Conservation (phyloP, 2,113 vertebrate species). For the Scartelaos histophorus region DNA sequence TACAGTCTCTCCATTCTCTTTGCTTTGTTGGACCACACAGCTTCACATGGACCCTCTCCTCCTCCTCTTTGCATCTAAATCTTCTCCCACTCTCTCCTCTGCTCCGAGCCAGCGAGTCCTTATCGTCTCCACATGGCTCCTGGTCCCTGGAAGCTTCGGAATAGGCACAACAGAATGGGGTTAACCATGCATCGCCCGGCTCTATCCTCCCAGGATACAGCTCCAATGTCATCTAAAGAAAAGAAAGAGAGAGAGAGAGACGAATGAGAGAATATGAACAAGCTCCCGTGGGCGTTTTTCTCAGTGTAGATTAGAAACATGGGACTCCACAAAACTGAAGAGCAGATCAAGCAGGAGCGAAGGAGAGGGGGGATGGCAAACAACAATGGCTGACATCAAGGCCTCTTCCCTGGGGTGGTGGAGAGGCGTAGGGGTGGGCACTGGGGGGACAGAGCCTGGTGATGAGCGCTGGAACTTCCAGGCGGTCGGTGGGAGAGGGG, state of each 20-base stretch:
- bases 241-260: constrained; percentile 66
- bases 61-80: constrained; percentile 26
- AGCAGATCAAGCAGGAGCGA: constrained; percentile 38
- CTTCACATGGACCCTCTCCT: constrained; percentile 31
- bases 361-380: constrained; percentile 42
- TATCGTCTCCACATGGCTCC: constrained; percentile 48
- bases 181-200: constrained; percentile 72
- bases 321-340: constrained; percentile 43
- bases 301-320: constrained; percentile 66
- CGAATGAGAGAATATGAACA: constrained; percentile 71
- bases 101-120: constrained; percentile 48
- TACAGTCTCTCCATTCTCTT: too few species aligned
- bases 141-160: constrained; percentile 65
- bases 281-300: constrained; percentile 61
- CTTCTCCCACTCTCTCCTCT: constrained; percentile 32
- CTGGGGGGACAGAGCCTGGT: constrained; percentile 4
- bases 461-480: constrained; percentile 49
- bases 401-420: constrained; percentile 45
- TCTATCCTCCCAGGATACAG: constrained; percentile 64
- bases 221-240: constrained; percentile 65
- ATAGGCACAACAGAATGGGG: constrained; percentile 74
- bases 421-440: too few species aligned
- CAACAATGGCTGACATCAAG: constrained; percentile 55
- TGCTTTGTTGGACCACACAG: too few species aligned
- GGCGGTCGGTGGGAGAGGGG: constrained; percentile 52